Evolutionary conservation across 2,888 invertebrate species (phyloP).

Genomic region (Scaptomyza caliginosa): DNA sequence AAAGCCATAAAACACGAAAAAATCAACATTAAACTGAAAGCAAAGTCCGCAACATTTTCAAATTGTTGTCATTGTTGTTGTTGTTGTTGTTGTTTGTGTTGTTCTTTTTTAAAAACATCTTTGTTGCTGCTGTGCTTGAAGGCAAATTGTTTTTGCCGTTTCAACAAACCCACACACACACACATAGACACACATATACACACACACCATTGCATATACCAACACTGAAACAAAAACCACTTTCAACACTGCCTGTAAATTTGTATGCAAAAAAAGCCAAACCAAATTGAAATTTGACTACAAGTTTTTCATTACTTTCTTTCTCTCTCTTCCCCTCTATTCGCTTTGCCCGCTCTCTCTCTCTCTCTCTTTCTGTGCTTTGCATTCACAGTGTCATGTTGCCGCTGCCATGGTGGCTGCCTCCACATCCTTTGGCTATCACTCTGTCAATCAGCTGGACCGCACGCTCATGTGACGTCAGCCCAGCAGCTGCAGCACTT

Average conservation of each 20-base stretch:
- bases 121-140: constrained; percentile 61
- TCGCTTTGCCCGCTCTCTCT: background rate
- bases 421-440: constrained; percentile 83
- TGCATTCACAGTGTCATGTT: constrained; percentile 82
- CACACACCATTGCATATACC: constrained; percentile 3
- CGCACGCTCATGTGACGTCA: constrained; percentile 84
- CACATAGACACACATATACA: constrained; percentile 15
- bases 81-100: constrained; percentile 48
- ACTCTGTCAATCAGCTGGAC: constrained; percentile 84
- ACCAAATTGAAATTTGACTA: constrained; percentile 38
- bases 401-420: constrained; percentile 84
- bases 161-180: constrained; percentile 23
- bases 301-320: constrained; percentile 35
- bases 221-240: background rate
- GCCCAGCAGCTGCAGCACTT: constrained; percentile 84
- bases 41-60: constrained; percentile 62
- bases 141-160: constrained; percentile 54
- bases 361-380: background rate
- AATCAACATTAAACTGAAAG: constrained; percentile 46
- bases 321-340: constrained; percentile 3
- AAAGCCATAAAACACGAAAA: constrained; percentile 5
- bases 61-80: constrained; percentile 43
- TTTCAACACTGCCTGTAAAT: constrained; percentile 69
- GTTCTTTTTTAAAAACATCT: constrained; percentile 43
- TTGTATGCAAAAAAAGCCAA: constrained; percentile 53